Evolutionary conservation across 2,113 vertebrate genomes (phyloP), one percentile per base, ranked within the genome.

Genomic region (Hydrochoerus hydrochaeris): DNA sequence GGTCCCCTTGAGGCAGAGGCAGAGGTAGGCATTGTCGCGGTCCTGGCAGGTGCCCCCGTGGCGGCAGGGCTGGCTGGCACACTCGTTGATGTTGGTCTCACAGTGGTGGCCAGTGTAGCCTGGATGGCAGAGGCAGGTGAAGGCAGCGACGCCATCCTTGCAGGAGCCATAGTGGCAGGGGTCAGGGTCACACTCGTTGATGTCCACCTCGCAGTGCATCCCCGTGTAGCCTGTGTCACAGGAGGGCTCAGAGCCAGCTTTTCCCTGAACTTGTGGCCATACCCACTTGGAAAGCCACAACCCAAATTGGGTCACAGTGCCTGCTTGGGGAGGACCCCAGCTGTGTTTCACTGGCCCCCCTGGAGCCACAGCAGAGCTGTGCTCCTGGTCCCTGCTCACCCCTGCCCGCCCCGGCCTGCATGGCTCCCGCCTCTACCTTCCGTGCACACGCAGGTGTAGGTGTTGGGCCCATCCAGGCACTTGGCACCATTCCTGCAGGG

Each of bases 91-190:
- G 98, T 99, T 99, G 96, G 98, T 99, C 97, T 99, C 99, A 0
- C 99, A 99, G 96, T 99, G 99, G 71, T 99, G 99, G 28, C 99
- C 99, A 0, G 98, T 99, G 98, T 99, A 99, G 46, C 99, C 99
- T 0, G 99, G 99, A 30, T 95, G 98, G 97, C 99, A 99, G 58
- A 99, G 97, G 97, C 99, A 99, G 96, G 98, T 99, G 98, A 99
- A 99, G 93, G 99, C 97, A 28, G 99, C 99, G 0, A 99, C 98
- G 60, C 99, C 98, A 0, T 99, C 99, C 86, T 98, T 98, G 97
- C 99, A 99, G 73, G 98, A 99, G 12, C 99, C 99, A 0, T 99
- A 99, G 98, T 99, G 99, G 69, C 99, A 99, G 0, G 99, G 99
- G 96, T 99, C 98, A 0, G 99, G 99, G 95, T 98, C 84, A 7